Evolutionary conservation across 2,888 invertebrate genomes (phyloP).

Genomic region (Callyntrura sp.): DNA sequence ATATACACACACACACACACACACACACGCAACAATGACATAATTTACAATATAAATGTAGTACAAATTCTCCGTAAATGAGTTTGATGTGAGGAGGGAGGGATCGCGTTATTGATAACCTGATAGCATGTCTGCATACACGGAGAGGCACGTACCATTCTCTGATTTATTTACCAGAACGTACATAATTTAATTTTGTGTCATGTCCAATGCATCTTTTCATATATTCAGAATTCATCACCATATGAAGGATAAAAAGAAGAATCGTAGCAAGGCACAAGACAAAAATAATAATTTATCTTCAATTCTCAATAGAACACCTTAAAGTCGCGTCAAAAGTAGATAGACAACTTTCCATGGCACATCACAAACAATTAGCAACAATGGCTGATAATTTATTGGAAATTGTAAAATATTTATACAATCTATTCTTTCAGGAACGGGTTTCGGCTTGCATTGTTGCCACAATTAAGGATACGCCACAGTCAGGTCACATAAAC

Average conservation of each 20-base stretch:
- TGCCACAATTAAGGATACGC: too few species aligned
- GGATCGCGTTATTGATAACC: too few species aligned
- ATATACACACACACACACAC: too few species aligned
- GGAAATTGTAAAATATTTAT: too few species aligned
- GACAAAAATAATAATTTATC: too few species aligned
- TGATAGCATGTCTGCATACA: not conserved
- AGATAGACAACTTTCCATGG: constrained; percentile 74
- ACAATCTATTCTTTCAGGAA: too few species aligned
- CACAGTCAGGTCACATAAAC: too few species aligned
- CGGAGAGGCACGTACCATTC: not conserved
- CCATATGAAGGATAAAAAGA: not conserved
- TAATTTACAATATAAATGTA: not conserved
- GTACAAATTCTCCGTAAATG: not conserved
- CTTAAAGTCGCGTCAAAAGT: constrained; percentile 38
- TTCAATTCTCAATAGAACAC: too few species aligned
- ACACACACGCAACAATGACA: not conserved
- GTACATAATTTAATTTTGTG: constrained; percentile 23
- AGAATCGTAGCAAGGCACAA: not conserved
- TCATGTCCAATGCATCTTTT: not conserved
- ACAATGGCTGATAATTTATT: not conserved
- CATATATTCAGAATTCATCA: not conserved
- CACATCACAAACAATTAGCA: constrained; percentile 1
- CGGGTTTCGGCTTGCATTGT: too few species aligned
- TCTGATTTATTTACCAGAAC: not conserved
- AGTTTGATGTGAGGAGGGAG: too few species aligned